Conservation (phyloP, 2,888 invertebrate genomes). For the Drosophila meridionalis region DNA sequence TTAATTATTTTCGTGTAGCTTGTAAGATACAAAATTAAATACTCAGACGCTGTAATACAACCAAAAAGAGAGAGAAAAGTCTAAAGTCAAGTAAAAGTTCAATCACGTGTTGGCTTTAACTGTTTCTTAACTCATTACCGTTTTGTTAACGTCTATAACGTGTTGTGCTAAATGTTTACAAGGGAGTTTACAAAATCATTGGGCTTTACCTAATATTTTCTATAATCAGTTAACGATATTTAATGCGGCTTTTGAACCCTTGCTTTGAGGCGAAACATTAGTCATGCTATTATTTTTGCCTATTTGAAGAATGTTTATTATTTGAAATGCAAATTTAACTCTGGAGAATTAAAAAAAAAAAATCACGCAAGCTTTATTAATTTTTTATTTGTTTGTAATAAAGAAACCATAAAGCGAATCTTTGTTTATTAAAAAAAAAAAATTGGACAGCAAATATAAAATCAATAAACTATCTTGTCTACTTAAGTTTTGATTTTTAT, state of each 20-base stretch:
- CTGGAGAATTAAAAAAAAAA: not conserved
- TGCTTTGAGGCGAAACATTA: not conserved
- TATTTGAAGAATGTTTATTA: not conserved
- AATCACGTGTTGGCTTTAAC: constrained; percentile 12
- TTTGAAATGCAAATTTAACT: not conserved
- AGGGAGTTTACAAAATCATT: constrained; percentile 10
- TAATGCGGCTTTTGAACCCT: constrained; percentile 31
- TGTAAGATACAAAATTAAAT: not conserved
- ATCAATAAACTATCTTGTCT: not conserved
- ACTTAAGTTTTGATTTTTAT: not conserved
- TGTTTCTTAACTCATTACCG: not conserved
- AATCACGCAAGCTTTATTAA: not conserved
- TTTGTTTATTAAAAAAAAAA: not conserved
- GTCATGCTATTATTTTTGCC: not conserved
- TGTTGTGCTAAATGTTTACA: constrained; percentile 20
- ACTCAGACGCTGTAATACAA: not conserved
- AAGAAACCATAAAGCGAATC: not conserved
- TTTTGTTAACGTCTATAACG: not conserved
- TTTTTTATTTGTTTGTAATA: not conserved
- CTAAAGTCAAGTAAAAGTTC: not conserved
- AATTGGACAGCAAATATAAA: not conserved
- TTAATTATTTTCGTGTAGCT: constrained; percentile 23
- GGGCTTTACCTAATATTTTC: not conserved
- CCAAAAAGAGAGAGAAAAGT: not conserved
- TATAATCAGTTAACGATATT: not conserved